Evolutionary conservation across 2,113 vertebrate genomes (phyloP).

Genomic region (Oenanthe melanoleuca): DNA sequence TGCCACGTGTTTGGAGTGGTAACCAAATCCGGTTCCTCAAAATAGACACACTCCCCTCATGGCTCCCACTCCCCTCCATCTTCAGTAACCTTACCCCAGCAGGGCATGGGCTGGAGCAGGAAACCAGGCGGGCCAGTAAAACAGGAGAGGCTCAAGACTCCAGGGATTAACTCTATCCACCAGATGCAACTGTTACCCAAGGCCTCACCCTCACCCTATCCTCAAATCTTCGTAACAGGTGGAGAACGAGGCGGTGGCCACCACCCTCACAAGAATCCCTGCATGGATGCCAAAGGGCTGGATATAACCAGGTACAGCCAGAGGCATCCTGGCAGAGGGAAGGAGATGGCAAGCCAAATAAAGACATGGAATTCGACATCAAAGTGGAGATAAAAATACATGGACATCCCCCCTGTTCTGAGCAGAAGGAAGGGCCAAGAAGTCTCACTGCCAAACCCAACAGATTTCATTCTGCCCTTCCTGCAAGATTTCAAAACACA

Average conservation of each 20-base stretch:
- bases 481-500: not conserved
- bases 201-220: not conserved
- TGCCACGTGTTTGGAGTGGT: not conserved
- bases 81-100: slow-evolving; percentile 55
- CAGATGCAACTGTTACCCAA: slow-evolving; percentile 12
- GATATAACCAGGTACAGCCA: slow-evolving; percentile 43
- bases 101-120: not conserved
- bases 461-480: not conserved
- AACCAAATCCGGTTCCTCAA: slow-evolving; percentile 49
- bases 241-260: not conserved
- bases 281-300: not conserved
- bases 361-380: not conserved
- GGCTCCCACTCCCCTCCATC: not conserved
- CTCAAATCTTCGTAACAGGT: slow-evolving; percentile 8
- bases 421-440: not conserved
- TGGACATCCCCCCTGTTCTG: not conserved
- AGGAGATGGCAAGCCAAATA: not conserved
- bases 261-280: not conserved
- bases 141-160: slow-evolving; percentile 50
- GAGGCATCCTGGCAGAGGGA: not conserved
- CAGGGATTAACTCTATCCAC: slow-evolving; percentile 24
- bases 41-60: slow-evolving; percentile 28
- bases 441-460: not conserved
- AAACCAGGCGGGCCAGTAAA: not conserved
- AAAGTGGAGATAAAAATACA: slow-evolving; percentile 51